Evolutionary conservation across 2,797 vertebrate species (phyloP).

Genomic region (Acanthurus lineatus): DNA sequence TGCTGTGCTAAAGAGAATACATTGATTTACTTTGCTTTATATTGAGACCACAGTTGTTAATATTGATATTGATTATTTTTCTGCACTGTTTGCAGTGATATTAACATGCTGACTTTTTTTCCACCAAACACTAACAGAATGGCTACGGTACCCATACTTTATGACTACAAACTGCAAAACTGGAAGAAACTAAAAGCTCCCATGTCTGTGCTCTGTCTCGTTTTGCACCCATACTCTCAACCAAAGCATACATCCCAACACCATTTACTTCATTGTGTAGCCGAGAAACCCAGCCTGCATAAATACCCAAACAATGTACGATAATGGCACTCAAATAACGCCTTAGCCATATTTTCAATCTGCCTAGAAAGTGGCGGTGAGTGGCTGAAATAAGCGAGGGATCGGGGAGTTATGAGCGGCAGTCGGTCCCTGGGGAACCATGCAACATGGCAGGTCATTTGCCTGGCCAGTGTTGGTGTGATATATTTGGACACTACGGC

Average conservation of each 20-base stretch:
- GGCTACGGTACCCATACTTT: neutral
- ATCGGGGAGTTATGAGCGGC: constrained; percentile 68
- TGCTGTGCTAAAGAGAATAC: constrained; percentile 15
- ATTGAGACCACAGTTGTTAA: constrained; percentile 1
- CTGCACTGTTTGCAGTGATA: constrained; percentile 5
- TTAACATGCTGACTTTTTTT: constrained; percentile 24
- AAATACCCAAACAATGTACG: constrained; percentile 50
- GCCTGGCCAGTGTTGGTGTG: constrained; percentile 60
- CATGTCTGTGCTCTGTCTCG: constrained; percentile 29
- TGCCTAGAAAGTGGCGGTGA: constrained; percentile 52
- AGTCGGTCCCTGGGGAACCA: constrained; percentile 53
- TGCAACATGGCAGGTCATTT: constrained; percentile 74
- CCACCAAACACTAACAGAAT: constrained; percentile 15
- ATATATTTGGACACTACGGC: constrained; percentile 60
- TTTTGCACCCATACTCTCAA: constrained; percentile 24
- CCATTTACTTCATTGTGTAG: constrained; percentile 49
- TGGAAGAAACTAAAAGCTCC: constrained; percentile 20
- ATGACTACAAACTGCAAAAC: neutral
- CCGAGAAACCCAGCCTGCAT: constrained; percentile 13
- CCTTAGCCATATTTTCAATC: constrained; percentile 62
- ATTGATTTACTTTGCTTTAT: constrained; percentile 19
- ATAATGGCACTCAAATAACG: constrained; percentile 52
- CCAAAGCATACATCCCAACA: constrained; percentile 16
- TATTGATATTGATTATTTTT: constrained; percentile 30
- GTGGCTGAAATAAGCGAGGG: constrained; percentile 60